Percentiles rank a stretch among this genome's conserved stretches.
Conservation (phyloP, 1,140 invertebrate genomes). For the Aphidius gifuensis region DNA sequence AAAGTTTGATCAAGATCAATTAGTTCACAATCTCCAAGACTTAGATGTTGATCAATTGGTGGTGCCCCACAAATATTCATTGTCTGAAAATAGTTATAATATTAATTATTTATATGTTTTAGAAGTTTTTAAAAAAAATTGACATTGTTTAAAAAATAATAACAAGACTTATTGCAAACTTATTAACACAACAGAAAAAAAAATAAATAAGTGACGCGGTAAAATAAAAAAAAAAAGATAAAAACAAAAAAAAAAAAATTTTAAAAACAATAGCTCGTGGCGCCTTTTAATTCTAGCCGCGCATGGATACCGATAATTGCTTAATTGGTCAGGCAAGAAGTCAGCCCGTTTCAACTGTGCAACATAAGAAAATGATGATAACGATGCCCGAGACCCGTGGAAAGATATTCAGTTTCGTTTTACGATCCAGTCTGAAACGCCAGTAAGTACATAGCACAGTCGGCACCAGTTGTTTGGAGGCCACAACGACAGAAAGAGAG, state of each 20-base stretch:
- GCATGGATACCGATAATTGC: conserved; percentile 45
- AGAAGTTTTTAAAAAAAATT: no score
- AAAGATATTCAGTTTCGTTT: conserved; percentile 47
- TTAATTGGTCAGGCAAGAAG: conserved; percentile 49
- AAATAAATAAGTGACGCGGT: neutral
- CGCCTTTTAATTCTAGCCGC: conserved; percentile 26
- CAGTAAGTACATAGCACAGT: conserved; percentile 33
- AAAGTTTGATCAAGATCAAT: conserved; percentile 45
- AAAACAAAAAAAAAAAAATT: conserved; percentile 20
- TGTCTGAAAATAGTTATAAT: conserved; percentile 35
- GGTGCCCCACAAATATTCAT: conserved; percentile 48
- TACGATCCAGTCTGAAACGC: conserved; percentile 41
- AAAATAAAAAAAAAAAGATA: conserved; percentile 11
- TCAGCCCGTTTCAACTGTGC: conserved; percentile 15
- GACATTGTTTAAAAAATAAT: conserved; percentile 12
- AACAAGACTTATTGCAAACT: no score
- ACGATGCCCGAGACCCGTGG: neutral
- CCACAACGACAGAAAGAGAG: conserved; percentile 25
- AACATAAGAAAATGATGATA: no score
- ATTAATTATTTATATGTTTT: neutral
- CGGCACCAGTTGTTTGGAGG: conserved; percentile 24
- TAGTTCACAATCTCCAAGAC: conserved; percentile 46
- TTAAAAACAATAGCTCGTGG: conserved; percentile 12
- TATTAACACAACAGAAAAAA: conserved; percentile 6
- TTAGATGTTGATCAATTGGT: conserved; percentile 49